Evolutionary conservation across 2,888 invertebrate genomes (phyloP).

Genomic region (Chesias legatella): DNA sequence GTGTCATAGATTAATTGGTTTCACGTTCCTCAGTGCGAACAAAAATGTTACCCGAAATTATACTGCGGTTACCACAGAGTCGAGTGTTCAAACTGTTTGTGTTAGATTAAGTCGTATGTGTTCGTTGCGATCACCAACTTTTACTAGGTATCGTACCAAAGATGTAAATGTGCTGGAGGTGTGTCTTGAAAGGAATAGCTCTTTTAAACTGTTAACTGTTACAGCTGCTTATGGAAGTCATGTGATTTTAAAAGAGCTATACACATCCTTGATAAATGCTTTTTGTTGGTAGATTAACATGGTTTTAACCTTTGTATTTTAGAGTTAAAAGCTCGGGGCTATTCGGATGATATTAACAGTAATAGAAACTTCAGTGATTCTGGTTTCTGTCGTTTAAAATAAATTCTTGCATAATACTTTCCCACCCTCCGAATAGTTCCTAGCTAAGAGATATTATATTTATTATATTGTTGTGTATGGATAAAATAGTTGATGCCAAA

Average conservation of each 20-base stretch:
- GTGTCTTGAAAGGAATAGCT: conserved; percentile 40
- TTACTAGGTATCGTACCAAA: conserved; percentile 76
- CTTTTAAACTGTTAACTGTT: conserved; percentile 6
- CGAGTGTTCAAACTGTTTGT: conserved; percentile 33
- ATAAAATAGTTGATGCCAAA: conserved; percentile 57
- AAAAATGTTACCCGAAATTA: conserved; percentile 28
- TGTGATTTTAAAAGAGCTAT: conserved; percentile 1
- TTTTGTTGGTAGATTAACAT: background rate
- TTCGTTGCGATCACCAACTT: conserved; percentile 63
- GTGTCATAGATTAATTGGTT: conserved; percentile 22
- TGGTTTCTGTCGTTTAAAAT: too few relatives aligned
- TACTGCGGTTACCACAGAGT: conserved; percentile 38
- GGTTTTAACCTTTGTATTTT: background rate
- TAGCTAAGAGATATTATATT: conserved; percentile 30
- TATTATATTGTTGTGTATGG: conserved; percentile 47
- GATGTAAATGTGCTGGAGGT: conserved; percentile 75
- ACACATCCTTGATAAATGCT: background rate
- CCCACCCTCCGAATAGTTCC: conserved; percentile 4
- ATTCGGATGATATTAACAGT: background rate
- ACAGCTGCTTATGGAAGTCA: background rate
- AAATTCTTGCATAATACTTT: too few relatives aligned
- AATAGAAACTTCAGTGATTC: too few relatives aligned
- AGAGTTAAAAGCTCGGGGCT: conserved; percentile 1
- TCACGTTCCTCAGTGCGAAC: conserved; percentile 23
- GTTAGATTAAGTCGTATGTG: conserved; percentile 33